Conservation (phyloP, 2,888 invertebrate species). For the Lottia scabra region DNA sequence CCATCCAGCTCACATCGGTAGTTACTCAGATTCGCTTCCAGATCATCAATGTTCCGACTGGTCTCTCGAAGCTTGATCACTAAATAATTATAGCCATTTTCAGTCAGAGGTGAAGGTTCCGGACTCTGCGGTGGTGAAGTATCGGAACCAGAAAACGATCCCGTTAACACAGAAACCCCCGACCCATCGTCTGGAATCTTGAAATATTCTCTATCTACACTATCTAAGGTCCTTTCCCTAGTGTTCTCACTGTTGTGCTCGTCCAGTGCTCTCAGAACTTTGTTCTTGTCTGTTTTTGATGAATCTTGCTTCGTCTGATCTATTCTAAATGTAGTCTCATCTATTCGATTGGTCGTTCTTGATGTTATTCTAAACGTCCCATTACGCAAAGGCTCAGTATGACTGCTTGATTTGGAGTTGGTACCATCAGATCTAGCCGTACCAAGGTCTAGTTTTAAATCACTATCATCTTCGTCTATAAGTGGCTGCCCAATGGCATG, state of each 20-base stretch:
- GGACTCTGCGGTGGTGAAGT: background rate
- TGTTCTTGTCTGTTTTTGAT: too few relatives aligned
- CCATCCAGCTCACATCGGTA: conserved; percentile 35
- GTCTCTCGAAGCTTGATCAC: conserved; percentile 30
- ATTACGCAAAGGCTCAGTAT: background rate
- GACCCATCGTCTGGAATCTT: background rate
- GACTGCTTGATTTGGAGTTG: background rate
- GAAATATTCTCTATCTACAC: too few relatives aligned
- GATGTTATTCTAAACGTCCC: background rate
- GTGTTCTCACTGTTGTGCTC: too few relatives aligned
- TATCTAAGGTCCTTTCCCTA: too few relatives aligned
- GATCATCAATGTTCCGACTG: conserved; percentile 33
- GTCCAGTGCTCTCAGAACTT: too few relatives aligned
- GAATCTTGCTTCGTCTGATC: background rate
- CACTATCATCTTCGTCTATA: background rate
- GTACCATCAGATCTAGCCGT: background rate
- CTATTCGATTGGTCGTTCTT: background rate
- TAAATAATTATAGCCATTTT: background rate
- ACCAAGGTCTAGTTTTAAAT: background rate
- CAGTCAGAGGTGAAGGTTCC: background rate
- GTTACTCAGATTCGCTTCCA: conserved; percentile 34
- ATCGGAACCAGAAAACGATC: background rate
- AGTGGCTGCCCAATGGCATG: background rate
- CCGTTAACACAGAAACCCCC: background rate
- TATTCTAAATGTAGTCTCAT: background rate